Evolutionary conservation across 2,113 vertebrate species (phyloP), one percentile per base, ranked within the genome.

Genomic region (Prietella phreatophila): DNA sequence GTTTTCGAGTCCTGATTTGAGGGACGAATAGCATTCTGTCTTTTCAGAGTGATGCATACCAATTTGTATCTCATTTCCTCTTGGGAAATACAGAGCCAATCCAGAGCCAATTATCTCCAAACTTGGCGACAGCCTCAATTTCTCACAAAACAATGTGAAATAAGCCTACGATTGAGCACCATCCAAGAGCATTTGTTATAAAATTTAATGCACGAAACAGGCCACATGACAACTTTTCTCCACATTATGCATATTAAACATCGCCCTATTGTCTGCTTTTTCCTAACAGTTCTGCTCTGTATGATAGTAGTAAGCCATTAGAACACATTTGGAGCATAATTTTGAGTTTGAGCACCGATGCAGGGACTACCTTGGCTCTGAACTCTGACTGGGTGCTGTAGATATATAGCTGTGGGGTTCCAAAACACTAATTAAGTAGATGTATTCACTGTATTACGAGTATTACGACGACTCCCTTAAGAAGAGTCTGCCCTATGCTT

Each of bases 81-180:
- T 42, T 30, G 55, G 33, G 69, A 78, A n/a, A 36, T 60, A 17
- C 30, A 39, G 30, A 60, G 80, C 55, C 79, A 81, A 85, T 85
- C 50, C n/a, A 36, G 63, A 73, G 50, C 53, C 67, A 75, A 47
- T 85, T 85, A 61, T 76, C 36, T 76, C 36, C 36, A 60, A 76
- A 76, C 55, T 85, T n/a, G 30, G 33, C 33, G 10, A 60, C 84
- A 76, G 84, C 3, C 69, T 85, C 56, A 85, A 76, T 85, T 85
- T 76, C 53, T 85, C 84, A 85, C 71, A 30, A 61, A 85, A 85
- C 84, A 76, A 85, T 85, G 84, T 85, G 84, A 76, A 60, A 61
- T n/a, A 55, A 73, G 83, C 83, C 83, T 73, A 61, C 69, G 36
- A 61, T 42, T 42, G 84, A 85, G 36, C 56, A 76, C 56, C 55